These are phyloP conservation scores for Schizopygopsis malacanthus DNA, from an alignment of 2,797 vertebrate genomes.

Conservation along the genomic window DNA sequence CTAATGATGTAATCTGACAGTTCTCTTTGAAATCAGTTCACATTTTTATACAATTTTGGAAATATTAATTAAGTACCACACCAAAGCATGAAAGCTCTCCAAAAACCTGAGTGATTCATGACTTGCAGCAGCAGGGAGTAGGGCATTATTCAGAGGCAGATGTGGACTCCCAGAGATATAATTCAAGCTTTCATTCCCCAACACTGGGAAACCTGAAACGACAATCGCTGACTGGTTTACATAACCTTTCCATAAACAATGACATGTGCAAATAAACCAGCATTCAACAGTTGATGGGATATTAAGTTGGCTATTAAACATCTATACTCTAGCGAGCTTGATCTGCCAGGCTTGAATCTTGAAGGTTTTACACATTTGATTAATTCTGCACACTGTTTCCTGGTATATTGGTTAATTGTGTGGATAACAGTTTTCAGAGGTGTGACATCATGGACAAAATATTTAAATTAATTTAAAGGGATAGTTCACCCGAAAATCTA, in stretches of 20 bases:
- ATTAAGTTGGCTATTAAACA: constrained; percentile 62
- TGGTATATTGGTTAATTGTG: background rate
- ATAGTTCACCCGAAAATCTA: no score
- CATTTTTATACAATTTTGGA: background rate
- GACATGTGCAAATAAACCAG: constrained; percentile 74
- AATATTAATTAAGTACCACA: constrained; percentile 42
- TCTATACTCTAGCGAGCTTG: background rate
- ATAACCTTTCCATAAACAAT: constrained; percentile 77
- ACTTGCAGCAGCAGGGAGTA: constrained; percentile 62
- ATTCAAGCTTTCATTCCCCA: constrained; percentile 74
- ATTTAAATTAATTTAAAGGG: background rate
- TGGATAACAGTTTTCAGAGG: background rate
- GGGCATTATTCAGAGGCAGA: constrained; percentile 77
- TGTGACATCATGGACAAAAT: background rate
- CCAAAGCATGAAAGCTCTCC: constrained; percentile 61
- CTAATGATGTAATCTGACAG: constrained; percentile 1
- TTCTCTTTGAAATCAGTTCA: background rate
- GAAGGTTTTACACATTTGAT: background rate
- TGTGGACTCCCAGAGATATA: constrained; percentile 77
- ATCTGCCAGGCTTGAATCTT: background rate
- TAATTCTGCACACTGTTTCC: background rate
- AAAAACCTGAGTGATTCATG: constrained; percentile 18
- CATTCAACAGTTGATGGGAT: constrained; percentile 66
- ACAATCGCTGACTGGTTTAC: constrained; percentile 76
- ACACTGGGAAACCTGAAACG: constrained; percentile 68